Evolutionary conservation across 2,113 vertebrate species (phyloP), one percentile per base, ranked within the genome.

Genomic region (Myrmecophaga tridactyla): DNA sequence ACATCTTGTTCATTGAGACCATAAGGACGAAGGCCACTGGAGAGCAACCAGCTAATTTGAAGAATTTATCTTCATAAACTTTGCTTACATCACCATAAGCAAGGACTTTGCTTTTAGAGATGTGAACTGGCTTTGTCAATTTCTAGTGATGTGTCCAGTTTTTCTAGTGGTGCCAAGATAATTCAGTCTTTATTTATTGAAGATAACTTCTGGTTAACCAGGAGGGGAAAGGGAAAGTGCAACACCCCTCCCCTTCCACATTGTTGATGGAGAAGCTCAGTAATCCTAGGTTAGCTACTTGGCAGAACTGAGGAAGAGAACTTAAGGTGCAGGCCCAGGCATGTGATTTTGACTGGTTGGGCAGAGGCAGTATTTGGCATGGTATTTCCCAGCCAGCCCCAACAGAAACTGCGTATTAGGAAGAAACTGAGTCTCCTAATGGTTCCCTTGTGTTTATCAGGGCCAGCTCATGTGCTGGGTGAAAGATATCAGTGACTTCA

Each of bases 1-100:
- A 41, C 13, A 0, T 84, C 53, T 92, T 87, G 27, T 41, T 92
- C 77, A 43, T 31, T 36, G 63, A 83, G 46, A 89, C 63, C 20
- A 67, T 72, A 69, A 36, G n/a, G 67, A 89, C 6, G 41, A 89
- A 76, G 86, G 46, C 31, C 6, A 23, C 6, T 65, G 34, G 81
- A 86, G 17, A 86, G 8, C 27, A 58, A 29, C 48, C 43, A 25
- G 34, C 83, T 95, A 84, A 80, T 90, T 67, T 53, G 90, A 96
- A 88, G 53, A 60, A 72, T 96, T 93, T 89, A 12, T 97, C 80
- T 96, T 96, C 36, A 53, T 69, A 58, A 51, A 25, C 51, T 63
- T 83, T 76, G 43, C 41, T 70, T 72, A 48, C 23, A 78, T 85
- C 53, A 34, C 72, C 31, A 39, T 39, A 63, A 95, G 13, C 53